Evolutionary conservation across 2,797 vertebrate genomes (phyloP), one percentile per base, ranked within the genome.

Genomic region (Caiman crocodilus): DNA sequence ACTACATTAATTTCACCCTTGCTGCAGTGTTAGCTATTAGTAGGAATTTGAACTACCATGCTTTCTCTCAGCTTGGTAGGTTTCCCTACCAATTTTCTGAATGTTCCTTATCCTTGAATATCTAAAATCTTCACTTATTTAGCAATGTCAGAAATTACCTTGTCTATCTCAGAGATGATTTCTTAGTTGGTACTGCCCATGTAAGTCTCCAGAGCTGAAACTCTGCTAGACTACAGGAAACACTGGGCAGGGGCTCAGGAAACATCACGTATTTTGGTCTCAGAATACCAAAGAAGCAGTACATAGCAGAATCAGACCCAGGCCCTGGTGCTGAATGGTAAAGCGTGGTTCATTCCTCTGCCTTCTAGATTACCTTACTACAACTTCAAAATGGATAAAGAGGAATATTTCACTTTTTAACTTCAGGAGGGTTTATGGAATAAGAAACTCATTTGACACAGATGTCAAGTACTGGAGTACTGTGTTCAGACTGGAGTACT

Each of bases 401-500:
- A 79, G 20, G 42, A 3, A 56, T 64, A 23, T 3, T 85, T 76
- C 87, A 75, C 83, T 85, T 74, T 42, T 76, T 74, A 78, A 69
- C 78, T 58, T 80, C 59, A 95, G 81, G 84, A 30, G 56, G 16
- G 59, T 30, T n/a, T 85, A 71, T 91, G 81, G 82, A 94, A 82
- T 57, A 20, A 57, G 21, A 32, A 32, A 90, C 79, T 88, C 74
- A 83, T 65, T 56, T 85, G 71, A 56, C 30, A 61, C 35, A 56
- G 56, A 74, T 74, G 89, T 35, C 35, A 35, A 35, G 35, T 35
- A 35, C 35, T 35, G 35, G 35, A 35, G 35, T 35, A 35, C 35
- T 35, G 35, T 35, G 35, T 35, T 35, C 35, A 35, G 35, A 5
- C 35, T 35, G 35, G 35, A 35, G 35, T 35, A 35, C 35, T 35